Percentiles rank a stretch among this genome's conserved stretches.
Evolutionary conservation across 2,797 vertebrate species (phyloP).

Genomic region (Aldrovandia affinis): DNA sequence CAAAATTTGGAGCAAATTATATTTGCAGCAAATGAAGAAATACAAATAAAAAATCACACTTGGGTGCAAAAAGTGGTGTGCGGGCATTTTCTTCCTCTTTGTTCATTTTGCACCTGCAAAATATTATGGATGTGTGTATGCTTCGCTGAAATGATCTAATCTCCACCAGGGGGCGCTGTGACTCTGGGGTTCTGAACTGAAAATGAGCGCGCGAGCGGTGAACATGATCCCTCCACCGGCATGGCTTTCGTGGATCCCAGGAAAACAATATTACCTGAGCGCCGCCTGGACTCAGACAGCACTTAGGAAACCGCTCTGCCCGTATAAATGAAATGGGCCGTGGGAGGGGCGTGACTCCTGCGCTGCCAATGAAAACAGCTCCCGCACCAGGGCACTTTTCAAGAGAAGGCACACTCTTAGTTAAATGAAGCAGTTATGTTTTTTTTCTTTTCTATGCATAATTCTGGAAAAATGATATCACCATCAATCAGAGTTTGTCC

Average conservation of each 20-base stretch:
- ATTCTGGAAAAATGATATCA: neutral
- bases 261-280: neutral
- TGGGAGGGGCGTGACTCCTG: neutral
- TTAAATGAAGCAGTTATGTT: neutral
- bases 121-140: too few species aligned
- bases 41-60: too few species aligned
- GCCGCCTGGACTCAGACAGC: neutral
- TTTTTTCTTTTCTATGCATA: neutral
- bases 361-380: neutral
- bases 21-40: too few species aligned
- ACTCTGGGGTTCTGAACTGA: too few species aligned
- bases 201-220: neutral
- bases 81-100: too few species aligned
- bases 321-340: neutral
- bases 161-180: too few species aligned
- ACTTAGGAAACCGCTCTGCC: neutral
- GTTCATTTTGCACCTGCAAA: too few species aligned
- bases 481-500: neutral
- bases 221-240: neutral
- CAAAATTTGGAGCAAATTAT: too few species aligned
- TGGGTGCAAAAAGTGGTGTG: too few species aligned
- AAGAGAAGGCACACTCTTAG: neutral
- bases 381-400: neutral
- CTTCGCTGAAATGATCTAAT: too few species aligned
- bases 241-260: neutral